These are phyloP conservation scores for Harmothoe impar DNA, from an alignment of 2,888 invertebrate species.

Conservation along the genomic window DNA sequence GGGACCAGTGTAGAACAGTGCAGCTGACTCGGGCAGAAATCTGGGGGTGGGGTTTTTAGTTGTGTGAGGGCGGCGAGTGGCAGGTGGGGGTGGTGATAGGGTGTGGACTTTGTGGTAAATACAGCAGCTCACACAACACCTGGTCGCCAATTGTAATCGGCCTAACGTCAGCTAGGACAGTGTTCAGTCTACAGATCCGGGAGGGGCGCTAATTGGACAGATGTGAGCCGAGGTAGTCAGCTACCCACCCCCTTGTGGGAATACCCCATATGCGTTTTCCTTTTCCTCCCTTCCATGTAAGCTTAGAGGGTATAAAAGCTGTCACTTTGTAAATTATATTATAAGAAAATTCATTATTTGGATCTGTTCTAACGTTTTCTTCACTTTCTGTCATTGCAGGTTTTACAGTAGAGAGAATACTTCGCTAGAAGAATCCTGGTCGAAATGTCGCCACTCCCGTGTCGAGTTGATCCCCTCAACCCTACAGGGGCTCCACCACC, in stretches of 20 bases:
- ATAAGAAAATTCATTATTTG: neutral
- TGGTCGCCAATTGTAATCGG: conserved; percentile 42
- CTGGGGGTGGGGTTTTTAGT: neutral
- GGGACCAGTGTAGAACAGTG: neutral
- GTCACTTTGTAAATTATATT: neutral
- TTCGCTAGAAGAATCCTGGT: conserved; percentile 21
- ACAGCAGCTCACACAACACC: conserved; percentile 7
- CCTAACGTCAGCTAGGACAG: neutral
- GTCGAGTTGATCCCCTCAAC: neutral
- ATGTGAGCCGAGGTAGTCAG: neutral
- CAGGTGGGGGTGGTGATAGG: conserved; percentile 10
- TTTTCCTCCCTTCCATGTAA: neutral
- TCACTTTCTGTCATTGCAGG: conserved; percentile 1
- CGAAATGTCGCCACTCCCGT: neutral
- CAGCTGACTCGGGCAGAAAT: neutral
- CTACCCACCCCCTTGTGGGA: neutral
- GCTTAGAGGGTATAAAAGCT: no score
- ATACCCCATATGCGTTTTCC: neutral
- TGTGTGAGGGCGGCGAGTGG: neutral
- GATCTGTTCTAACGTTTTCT: neutral
- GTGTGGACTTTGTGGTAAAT: conserved; percentile 35
- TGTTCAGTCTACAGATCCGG: no score
- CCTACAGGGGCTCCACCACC: neutral
- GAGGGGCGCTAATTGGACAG: conserved; percentile 50
- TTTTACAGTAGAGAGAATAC: conserved; percentile 1